Percentiles rank a stretch among this genome's conserved stretches.
These are phyloP conservation scores for Callinectes sapidus DNA, from an alignment of 2,888 invertebrate species.

Conservation along the genomic window DNA sequence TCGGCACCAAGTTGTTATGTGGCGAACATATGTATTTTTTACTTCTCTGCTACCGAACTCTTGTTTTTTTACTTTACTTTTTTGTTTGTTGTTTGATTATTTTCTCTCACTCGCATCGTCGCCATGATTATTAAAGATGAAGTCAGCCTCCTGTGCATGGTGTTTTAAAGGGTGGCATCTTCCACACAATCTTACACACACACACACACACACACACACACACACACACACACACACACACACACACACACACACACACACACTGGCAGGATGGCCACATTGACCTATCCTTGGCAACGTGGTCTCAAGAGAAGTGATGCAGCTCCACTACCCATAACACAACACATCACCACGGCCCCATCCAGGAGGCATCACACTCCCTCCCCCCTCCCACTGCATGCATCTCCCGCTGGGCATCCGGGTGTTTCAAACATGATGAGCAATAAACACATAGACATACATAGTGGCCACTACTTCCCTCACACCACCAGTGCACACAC, in stretches of 20 bases:
- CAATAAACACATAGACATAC: background rate
- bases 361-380: background rate
- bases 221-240: conserved; percentile 22
- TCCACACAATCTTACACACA: conserved; percentile 18
- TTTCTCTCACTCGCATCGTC: conserved; percentile 25
- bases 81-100: background rate
- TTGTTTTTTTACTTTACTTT: background rate
- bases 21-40: background rate
- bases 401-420: background rate
- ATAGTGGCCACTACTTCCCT: background rate
- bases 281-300: background rate
- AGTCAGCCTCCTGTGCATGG: conserved; percentile 24
- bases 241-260: conserved; percentile 33
- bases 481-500: background rate
- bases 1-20: conserved; percentile 8
- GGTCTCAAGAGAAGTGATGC: background rate
- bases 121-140: conserved; percentile 24
- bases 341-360: background rate
- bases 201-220: conserved; percentile 20
- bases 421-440: background rate
- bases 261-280: background rate
- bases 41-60: conserved; percentile 8
- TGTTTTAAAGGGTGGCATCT: conserved; percentile 36
- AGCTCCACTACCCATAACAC: background rate
- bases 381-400: background rate